Evolutionary conservation across 1,140 invertebrate species (phyloP), one percentile per base, ranked within the genome.

Genomic region (Apolygus lucorum): DNA sequence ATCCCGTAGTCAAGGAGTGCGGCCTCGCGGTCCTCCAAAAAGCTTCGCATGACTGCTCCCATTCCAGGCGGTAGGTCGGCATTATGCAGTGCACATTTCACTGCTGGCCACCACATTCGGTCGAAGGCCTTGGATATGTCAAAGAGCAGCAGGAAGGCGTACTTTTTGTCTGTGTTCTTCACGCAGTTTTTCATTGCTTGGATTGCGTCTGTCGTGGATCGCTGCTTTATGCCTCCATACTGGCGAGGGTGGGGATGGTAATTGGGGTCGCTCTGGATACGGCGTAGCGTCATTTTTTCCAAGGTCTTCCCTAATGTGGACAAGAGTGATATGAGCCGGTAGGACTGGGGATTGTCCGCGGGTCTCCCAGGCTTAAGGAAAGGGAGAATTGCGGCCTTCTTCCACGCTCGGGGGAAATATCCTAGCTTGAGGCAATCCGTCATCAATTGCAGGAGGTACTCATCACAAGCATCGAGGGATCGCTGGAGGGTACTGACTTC

Each of bases 31-130:
- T n/a, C n/a, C n/a, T n/a, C n/a, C n/a, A n/a, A n/a, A 1, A 71
- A 52, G 0, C 80, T 78, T 0, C 80, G 79, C 0, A 81, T 69
- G 1, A 81, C 77, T 0, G 79, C 82, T 0, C 80, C 80, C 70
- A n/a, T n/a, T 82, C 80, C 0, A 81, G 80, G 49, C 81, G 79
- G 0, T 81, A 79, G 72, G 75, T 78, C 0, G 74, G 77, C 1
- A 76, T 72, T 0, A 27, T 2, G 1, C 34, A 54, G 25, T 17
- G 14, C 52, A 54, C 1, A 21, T 24, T 2, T 1, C 52, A 24
- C 52, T 54, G 52, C 52, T 21, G 52, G 52, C 52, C 52, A 54
- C 52, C 52, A 54, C 52, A 54, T 54, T 17, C 52, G 2, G 25
- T 17, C 28, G 34, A 22, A 25, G n/a, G 52, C 52, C 14, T 54